Percentiles rank a stretch among this genome's conserved stretches.
phyloP scores from a whole-genome alignment of 2,888 invertebrate species.

The Sarcophaga carnaria region DNA sequence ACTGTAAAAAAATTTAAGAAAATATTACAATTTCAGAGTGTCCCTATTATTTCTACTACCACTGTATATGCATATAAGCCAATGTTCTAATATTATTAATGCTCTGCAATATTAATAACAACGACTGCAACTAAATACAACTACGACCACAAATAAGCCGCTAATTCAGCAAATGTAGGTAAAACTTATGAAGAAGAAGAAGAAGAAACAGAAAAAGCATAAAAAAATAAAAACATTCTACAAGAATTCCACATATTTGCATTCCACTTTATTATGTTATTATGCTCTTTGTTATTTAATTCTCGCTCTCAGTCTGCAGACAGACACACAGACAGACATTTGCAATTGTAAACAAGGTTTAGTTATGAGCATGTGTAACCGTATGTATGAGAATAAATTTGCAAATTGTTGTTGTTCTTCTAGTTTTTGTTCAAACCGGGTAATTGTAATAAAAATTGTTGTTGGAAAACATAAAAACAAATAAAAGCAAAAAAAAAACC shows the following conservation, averaged over 20 bases:
- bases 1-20: too few relatives aligned
- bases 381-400: background rate
- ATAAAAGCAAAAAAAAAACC: background rate
- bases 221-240: background rate
- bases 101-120: too few relatives aligned
- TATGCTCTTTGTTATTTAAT: conserved; percentile 1
- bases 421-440: background rate
- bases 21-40: too few relatives aligned
- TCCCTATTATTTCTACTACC: too few relatives aligned
- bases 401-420: background rate
- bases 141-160: background rate
- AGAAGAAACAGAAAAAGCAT: conserved; percentile 42
- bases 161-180: conserved; percentile 41
- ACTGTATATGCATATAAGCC: too few relatives aligned
- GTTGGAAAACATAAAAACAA: conserved; percentile 6
- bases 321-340: too few relatives aligned
- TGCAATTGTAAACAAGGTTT: too few relatives aligned
- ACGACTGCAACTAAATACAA: too few relatives aligned
- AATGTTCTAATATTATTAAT: too few relatives aligned
- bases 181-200: conserved; percentile 53
- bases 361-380: background rate
- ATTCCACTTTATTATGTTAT: conserved; percentile 28
- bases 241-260: conserved; percentile 33
- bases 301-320: background rate
- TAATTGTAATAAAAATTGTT: conserved; percentile 16